A percentile compares a stretch with the other conserved stretches of the same genome.
phyloP scores from a whole-genome alignment of 2,113 vertebrate species.

The Alexandromys fortis region DNA sequence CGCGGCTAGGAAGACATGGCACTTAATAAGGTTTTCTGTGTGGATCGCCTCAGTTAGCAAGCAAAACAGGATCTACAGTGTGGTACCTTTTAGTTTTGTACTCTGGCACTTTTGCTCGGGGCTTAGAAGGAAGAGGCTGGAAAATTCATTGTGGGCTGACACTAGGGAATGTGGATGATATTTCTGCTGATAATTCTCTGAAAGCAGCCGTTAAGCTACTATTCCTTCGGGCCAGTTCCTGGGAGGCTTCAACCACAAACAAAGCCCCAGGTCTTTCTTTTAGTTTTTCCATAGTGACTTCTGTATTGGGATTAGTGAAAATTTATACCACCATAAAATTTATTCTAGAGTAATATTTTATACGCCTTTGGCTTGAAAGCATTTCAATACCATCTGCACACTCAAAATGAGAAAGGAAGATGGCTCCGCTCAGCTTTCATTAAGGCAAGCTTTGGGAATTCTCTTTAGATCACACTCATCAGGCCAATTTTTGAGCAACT shows the following conservation, averaged over 20 bases:
- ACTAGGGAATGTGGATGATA: constrained; percentile 36
- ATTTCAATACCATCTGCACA: constrained; percentile 40
- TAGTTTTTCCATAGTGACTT: constrained; percentile 67
- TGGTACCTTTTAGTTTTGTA: constrained; percentile 62
- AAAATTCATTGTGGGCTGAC: constrained; percentile 69
- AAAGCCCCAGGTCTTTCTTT: constrained; percentile 55
- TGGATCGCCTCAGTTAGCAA: not conserved
- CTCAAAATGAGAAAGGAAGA: constrained; percentile 42
- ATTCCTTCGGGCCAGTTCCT: constrained; percentile 49
- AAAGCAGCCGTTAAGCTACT: constrained; percentile 68
- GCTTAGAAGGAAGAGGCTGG: constrained; percentile 61
- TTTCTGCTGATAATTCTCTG: constrained; percentile 68
- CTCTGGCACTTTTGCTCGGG: not conserved
- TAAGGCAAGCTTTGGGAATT: not conserved
- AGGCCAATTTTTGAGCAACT: not conserved
- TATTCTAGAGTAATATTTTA: constrained; percentile 72
- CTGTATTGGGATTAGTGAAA: constrained; percentile 61
- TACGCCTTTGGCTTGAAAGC: constrained; percentile 56
- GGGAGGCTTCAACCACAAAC: constrained; percentile 51
- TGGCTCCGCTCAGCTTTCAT: constrained; percentile 8
- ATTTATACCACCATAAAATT: constrained; percentile 60
- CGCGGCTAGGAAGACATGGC: constrained; percentile 8
- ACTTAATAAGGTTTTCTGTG: constrained; percentile 28
- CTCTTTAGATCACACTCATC: constrained; percentile 6
- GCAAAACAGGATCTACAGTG: constrained; percentile 17